Conservation (phyloP, 2,888 invertebrate genomes). For the Mesoligia furuncula region DNA sequence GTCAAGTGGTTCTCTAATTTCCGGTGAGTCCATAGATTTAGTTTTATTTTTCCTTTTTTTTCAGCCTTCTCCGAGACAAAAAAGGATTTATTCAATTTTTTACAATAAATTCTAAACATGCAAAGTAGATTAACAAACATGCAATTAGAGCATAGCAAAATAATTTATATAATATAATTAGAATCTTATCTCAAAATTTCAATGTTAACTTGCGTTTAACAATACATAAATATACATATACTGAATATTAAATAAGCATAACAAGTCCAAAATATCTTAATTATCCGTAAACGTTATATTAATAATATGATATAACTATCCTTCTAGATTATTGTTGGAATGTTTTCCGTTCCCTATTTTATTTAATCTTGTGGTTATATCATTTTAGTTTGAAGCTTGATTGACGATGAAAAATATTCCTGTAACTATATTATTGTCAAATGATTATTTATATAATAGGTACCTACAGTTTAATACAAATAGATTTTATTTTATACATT, state of each 20-base stretch:
- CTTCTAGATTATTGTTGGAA: conserved; percentile 29
- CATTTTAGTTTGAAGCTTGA: conserved; percentile 47
- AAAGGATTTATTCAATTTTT: neutral
- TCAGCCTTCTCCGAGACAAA: neutral
- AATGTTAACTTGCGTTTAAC: conserved; percentile 5
- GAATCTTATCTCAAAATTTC: conserved; percentile 24
- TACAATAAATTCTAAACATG: neutral
- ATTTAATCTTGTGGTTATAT: conserved; percentile 54
- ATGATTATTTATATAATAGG: conserved; percentile 11
- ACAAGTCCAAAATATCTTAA: conserved; percentile 43
- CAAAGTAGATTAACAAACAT: neutral
- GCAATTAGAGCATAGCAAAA: neutral
- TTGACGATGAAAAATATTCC: conserved; percentile 4
- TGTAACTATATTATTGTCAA: neutral
- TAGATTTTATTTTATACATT: conserved; percentile 18
- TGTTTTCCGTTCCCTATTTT: conserved; percentile 44
- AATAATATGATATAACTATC: conserved; percentile 39
- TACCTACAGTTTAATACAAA: conserved; percentile 12
- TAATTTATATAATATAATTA: neutral
- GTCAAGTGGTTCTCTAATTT: conserved; percentile 99
- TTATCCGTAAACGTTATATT: conserved; percentile 39
- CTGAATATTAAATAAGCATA: neutral
- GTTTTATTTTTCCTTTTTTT: conserved; percentile 48
- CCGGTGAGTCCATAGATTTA: conserved; percentile 93
- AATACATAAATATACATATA: neutral